These are phyloP conservation scores for Mus spicilegus DNA, from an alignment of 2,113 vertebrate genomes.

Conservation along the genomic window DNA sequence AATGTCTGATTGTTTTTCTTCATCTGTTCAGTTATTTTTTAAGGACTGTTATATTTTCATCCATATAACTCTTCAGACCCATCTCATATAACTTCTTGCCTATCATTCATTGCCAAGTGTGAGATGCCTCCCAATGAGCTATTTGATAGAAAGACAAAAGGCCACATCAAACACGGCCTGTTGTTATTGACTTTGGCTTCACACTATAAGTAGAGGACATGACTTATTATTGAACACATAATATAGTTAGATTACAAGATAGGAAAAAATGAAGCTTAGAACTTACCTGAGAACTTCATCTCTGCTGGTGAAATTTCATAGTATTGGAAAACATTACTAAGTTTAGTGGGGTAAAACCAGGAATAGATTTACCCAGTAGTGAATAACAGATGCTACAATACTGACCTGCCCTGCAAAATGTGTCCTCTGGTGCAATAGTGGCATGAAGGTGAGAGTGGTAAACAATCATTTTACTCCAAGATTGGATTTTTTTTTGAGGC, in stretches of 20 bases:
- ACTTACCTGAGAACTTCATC: too few species aligned
- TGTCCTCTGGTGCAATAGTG: too few species aligned
- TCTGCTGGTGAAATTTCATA: not conserved
- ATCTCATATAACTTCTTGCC: not conserved
- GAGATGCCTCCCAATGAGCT: not conserved
- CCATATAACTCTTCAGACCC: too few species aligned
- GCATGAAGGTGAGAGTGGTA: too few species aligned
- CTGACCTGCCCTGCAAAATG: not conserved
- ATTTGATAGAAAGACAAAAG: not conserved
- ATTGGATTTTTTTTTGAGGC: not conserved
- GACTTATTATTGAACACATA: not conserved
- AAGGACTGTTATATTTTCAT: not conserved
- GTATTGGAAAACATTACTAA: not conserved
- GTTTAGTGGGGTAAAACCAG: not conserved
- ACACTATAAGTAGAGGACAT: not conserved
- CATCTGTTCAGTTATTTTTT: not conserved
- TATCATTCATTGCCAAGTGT: not conserved
- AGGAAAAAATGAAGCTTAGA: not conserved
- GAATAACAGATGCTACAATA: not conserved
- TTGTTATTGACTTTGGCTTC: not conserved
- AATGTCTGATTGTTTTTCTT: not conserved
- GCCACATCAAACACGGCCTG: not conserved
- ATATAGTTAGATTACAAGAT: too few species aligned
- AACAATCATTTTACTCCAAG: not conserved
- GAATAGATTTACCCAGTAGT: not conserved